Percentiles rank a stretch among this genome's conserved stretches.
Evolutionary conservation across 1,140 invertebrate genomes (phyloP).

Genomic region (Tetranychus cinnabarinus): DNA sequence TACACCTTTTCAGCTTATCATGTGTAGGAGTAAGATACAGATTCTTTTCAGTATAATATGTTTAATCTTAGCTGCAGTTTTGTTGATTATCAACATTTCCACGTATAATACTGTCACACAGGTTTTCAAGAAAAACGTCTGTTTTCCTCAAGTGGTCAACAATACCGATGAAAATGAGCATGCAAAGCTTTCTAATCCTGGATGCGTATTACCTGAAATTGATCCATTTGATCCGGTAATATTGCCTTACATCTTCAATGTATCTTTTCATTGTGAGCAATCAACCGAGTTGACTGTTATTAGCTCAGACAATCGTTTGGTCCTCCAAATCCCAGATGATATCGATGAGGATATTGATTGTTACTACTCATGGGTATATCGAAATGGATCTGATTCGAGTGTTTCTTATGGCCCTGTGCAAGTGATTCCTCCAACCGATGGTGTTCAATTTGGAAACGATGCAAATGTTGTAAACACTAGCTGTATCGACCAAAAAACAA

Average conservation of each 20-base stretch:
- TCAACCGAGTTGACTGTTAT: not conserved
- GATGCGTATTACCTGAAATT: not conserved
- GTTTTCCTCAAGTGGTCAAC: too few relatives aligned
- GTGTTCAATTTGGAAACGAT: not conserved
- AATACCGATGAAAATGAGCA: too few relatives aligned
- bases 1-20: too few relatives aligned
- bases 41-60: too few relatives aligned
- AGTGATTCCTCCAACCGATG: not conserved
- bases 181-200: not conserved
- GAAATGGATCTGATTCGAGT: not conserved
- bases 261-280: not conserved
- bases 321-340: not conserved
- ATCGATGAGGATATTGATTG: not conserved
- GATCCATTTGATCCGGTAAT: not conserved
- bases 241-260: not conserved
- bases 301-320: not conserved
- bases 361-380: not conserved
- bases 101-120: too few relatives aligned
- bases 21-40: too few relatives aligned
- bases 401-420: not conserved
- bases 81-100: too few relatives aligned
- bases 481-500: not conserved
- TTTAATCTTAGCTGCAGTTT: too few relatives aligned
- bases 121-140: too few relatives aligned
- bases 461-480: not conserved